Base-by-base conservation (phyloP, 2,113 vertebrate genomes). In the Trematomus loennbergii region DNA sequence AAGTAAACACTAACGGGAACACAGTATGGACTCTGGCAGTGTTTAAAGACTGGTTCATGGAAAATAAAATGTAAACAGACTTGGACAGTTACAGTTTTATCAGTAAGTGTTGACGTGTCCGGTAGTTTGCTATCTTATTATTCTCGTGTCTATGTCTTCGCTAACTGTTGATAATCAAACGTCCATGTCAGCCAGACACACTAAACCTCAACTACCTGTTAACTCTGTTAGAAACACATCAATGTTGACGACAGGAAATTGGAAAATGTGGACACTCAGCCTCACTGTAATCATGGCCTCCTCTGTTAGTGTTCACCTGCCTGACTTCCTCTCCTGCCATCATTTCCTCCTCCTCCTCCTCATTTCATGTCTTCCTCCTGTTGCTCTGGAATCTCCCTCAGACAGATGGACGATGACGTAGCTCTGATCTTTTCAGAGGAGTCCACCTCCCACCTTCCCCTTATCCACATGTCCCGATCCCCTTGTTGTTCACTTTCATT, bases 381-480 rank as follows among this genome's bases (percentile, higher is more conserved):
- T 63, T 49, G 43, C 62, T 57, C 36, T 18, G 86, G 92, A 92
- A 78, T 88, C 75, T 94, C 90, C 88, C 78, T 12, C 54, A 57
- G 75, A 77, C 89, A 93, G 89, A 87, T 81, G 87, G 88, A 43
- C n/a, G 50, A 40, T 88, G 88, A 89, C 71, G 66, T 60, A 46
- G 68, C 63, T 18, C 58, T 16, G 33, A 83, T 64, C 72, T 52
- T 60, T 66, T 67, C 81, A 52, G 49, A 59, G 57, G 52, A 73
- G 79, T 75, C 81, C 12, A 68, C 64, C 55, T 29, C 40, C 61
- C 25, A n/a, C 66, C 64, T 53, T 57, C 57, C 78, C 12, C 18
- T 49, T 1, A 52, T 58, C 82, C 81, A 85, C 86, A 73, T 82
- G 84, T 48, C 66, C 66, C 53, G 9, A 62, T 62, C 55, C 25